Percentiles rank a stretch among this genome's conserved stretches.
phyloP scores from a whole-genome alignment of 2,113 vertebrate species.

The Thinocorus orbignyianus region DNA sequence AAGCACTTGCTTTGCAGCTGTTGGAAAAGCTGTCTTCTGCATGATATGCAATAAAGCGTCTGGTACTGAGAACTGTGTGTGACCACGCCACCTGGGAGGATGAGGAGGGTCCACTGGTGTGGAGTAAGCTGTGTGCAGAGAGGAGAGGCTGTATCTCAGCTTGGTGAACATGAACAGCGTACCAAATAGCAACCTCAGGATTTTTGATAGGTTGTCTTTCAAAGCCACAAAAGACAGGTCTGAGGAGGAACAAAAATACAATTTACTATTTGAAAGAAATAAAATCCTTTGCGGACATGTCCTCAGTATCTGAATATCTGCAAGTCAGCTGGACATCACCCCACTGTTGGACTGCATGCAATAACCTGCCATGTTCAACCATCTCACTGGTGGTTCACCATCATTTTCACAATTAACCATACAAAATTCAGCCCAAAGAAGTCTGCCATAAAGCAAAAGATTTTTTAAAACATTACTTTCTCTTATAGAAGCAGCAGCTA shows the following conservation, averaged over 20 bases:
- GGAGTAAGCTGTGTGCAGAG: background rate
- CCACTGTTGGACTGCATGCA: background rate
- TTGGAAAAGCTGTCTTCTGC: background rate
- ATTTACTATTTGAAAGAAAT: background rate
- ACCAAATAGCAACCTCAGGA: background rate
- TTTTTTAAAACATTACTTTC: background rate
- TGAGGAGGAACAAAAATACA: background rate
- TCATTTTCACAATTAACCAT: background rate
- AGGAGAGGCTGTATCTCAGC: background rate
- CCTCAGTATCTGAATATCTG: background rate
- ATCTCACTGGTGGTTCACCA: background rate
- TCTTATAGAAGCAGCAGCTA: background rate
- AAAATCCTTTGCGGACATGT: background rate
- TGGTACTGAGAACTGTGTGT: background rate
- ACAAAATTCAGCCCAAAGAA: background rate
- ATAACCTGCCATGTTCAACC: background rate
- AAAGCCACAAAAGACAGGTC: background rate
- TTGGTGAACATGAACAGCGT: background rate
- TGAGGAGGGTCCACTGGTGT: rapidly evolving
- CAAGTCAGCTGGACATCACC: rapidly evolving
- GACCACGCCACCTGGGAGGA: background rate
- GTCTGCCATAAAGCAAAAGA: background rate
- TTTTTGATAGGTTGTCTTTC: background rate
- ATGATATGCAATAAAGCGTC: background rate
- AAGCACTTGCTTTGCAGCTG: background rate